Percentiles rank a stretch among this genome's conserved stretches.
These are phyloP conservation scores for Dinoponera quadriceps DNA, from an alignment of 1,140 invertebrate genomes.

Conservation along the genomic window DNA sequence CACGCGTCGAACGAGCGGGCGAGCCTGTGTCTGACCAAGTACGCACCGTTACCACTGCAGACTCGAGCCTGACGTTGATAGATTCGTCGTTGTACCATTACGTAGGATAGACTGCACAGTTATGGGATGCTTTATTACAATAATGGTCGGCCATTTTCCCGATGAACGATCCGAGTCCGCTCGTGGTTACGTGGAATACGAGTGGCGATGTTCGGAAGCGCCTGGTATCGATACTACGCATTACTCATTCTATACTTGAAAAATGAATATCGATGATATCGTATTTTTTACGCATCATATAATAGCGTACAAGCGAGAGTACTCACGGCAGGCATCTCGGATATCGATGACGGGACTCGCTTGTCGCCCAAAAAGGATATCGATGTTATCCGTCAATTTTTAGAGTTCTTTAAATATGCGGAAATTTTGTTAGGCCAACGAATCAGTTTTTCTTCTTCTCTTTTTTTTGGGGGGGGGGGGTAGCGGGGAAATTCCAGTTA, in stretches of 20 bases:
- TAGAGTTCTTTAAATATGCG: conserved; percentile 14
- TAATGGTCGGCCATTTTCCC: conserved; percentile 61
- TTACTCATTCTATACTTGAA: conserved; percentile 41
- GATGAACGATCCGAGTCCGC: conserved; percentile 49
- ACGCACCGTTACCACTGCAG: conserved; percentile 72
- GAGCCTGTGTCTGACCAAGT: conserved; percentile 66
- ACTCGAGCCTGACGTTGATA: conserved; percentile 67
- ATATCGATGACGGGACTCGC: conserved; percentile 16
- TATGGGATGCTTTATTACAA: conserved; percentile 72
- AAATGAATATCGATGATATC: conserved; percentile 46
- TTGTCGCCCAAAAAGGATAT: conserved; percentile 5
- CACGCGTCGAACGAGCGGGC: conserved; percentile 16
- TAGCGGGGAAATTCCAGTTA: background rate
- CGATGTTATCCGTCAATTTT: background rate
- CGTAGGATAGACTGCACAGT: conserved; percentile 67
- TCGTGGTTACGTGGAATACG: conserved; percentile 42
- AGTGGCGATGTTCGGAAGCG: conserved; percentile 42
- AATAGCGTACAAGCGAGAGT: background rate
- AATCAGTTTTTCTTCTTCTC: background rate
- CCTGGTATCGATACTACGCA: conserved; percentile 13
- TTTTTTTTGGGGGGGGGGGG: no score
- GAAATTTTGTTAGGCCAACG: background rate
- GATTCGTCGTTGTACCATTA: conserved; percentile 69
- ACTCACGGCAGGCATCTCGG: background rate
- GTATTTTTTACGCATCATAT: conserved; percentile 20